Conservation (phyloP, 2,888 invertebrate species). For the Calliopum simillimum region DNA sequence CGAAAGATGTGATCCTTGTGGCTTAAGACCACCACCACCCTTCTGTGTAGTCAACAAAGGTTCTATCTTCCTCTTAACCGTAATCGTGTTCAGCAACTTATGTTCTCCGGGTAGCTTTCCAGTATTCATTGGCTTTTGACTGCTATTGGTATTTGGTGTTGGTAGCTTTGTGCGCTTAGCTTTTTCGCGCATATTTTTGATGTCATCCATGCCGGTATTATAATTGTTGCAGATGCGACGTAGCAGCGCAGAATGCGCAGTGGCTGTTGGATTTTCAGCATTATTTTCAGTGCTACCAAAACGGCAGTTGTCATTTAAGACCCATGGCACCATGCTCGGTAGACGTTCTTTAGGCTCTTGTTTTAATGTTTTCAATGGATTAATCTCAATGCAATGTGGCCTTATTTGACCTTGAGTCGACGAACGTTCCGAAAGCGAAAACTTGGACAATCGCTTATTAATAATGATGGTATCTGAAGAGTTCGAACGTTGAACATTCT, state of each 20-base stretch:
- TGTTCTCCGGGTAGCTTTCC: slow-evolving; percentile 39
- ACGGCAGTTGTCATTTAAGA: slow-evolving; percentile 18
- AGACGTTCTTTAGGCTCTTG: slow-evolving; percentile 43
- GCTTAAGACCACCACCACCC: background rate
- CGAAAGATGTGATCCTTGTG: slow-evolving; percentile 11
- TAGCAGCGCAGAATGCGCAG: background rate
- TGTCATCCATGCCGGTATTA: slow-evolving; percentile 22
- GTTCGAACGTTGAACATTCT: background rate
- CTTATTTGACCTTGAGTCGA: too few species aligned
- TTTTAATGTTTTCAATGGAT: too few species aligned
- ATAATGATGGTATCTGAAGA: slow-evolving; percentile 46
- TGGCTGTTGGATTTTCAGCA: background rate
- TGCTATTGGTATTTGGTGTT: background rate
- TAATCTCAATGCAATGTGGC: too few species aligned
- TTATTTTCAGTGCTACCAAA: slow-evolving; percentile 11
- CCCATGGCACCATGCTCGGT: slow-evolving; percentile 51
- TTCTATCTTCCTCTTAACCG: background rate
- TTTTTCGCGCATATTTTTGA: slow-evolving; percentile 23
- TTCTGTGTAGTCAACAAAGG: background rate
- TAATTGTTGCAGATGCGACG: slow-evolving; percentile 27
- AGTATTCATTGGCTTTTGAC: background rate
- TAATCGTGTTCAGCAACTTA: slow-evolving; percentile 42
- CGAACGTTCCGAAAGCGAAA: slow-evolving; percentile 25
- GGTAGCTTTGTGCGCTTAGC: background rate
- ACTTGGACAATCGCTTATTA: slow-evolving; percentile 55